Evolutionary conservation across 1,140 invertebrate species (phyloP).

Genomic region (Contarinia nasturtii): DNA sequence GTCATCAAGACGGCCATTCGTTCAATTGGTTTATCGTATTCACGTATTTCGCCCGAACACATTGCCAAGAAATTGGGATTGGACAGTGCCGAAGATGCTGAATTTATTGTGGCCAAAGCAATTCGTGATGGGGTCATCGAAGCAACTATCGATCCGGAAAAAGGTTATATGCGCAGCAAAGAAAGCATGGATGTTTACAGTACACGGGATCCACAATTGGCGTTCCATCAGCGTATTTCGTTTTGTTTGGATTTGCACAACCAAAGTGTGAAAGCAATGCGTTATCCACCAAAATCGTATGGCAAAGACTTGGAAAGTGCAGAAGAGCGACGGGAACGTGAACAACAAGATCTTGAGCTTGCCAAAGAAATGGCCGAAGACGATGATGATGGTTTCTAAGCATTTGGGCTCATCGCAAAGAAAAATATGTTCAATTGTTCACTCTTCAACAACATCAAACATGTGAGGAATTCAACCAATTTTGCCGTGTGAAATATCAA

Average conservation of each 20-base stretch:
- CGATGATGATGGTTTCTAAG: conserved; percentile 77
- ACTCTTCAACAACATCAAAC: too few relatives aligned
- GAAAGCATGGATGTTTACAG: conserved; percentile 95
- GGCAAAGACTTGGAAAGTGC: conserved; percentile 96
- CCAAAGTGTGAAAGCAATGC: conserved; percentile 95
- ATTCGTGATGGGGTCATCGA: conserved; percentile 98
- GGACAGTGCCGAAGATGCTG: conserved; percentile 91
- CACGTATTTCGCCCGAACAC: conserved; percentile 84
- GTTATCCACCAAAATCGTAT: conserved; percentile 97
- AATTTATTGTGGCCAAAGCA: conserved; percentile 99
- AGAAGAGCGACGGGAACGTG: conserved; percentile 85
- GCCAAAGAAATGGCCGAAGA: conserved; percentile 99
- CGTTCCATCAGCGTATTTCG: conserved; percentile 94
- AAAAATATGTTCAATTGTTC: too few relatives aligned
- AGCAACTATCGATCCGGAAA: conserved; percentile 86
- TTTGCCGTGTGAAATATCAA: too few relatives aligned
- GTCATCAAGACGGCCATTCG: conserved; percentile 98
- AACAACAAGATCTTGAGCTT: conserved; percentile 92
- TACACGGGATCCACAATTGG: conserved; percentile 86
- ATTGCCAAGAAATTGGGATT: conserved; percentile 86
- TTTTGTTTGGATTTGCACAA: conserved; percentile 97
- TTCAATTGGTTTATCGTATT: conserved; percentile 93
- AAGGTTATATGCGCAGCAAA: conserved; percentile 92
- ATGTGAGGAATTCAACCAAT: too few relatives aligned
- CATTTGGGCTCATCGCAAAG: too few relatives aligned